phyloP scores from a whole-genome alignment of 2,797 vertebrate species.

The Pteronotus mesoamericanus region DNA sequence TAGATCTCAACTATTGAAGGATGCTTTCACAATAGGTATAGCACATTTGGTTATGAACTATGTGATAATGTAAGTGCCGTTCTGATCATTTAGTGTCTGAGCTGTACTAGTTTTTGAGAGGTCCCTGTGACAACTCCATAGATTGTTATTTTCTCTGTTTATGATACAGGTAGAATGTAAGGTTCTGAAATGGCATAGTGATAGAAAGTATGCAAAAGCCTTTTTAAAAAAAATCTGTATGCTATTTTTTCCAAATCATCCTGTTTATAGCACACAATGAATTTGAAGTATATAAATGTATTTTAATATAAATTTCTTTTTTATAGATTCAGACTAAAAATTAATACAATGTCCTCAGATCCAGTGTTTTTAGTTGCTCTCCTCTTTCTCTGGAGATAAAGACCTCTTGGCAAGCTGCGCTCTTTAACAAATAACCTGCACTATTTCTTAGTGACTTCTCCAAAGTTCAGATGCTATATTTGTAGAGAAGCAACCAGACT shows the following conservation, averaged over 20 bases:
- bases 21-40: not conserved
- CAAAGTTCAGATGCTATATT: not conserved
- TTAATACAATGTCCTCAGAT: not conserved
- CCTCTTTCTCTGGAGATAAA: not conserved
- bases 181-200: not conserved
- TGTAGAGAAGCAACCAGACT: not conserved
- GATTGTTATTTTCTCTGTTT: not conserved
- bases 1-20: not conserved
- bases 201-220: not conserved
- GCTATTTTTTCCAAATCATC: not conserved
- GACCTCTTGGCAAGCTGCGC: not conserved
- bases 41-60: not conserved
- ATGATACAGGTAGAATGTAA: not conserved
- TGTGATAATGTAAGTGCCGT: not conserved
- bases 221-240: not conserved
- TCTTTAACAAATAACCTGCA: not conserved
- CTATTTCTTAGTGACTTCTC: not conserved
- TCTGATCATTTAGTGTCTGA: not conserved
- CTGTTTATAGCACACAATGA: not conserved
- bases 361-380: not conserved
- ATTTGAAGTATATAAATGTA: not conserved
- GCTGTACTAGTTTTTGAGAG: not conserved
- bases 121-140: not conserved
- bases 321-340: not conserved
- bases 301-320: not conserved